Base-by-base conservation (phyloP, 2,797 vertebrate genomes). In the Pagetopsis macropterus region DNA sequence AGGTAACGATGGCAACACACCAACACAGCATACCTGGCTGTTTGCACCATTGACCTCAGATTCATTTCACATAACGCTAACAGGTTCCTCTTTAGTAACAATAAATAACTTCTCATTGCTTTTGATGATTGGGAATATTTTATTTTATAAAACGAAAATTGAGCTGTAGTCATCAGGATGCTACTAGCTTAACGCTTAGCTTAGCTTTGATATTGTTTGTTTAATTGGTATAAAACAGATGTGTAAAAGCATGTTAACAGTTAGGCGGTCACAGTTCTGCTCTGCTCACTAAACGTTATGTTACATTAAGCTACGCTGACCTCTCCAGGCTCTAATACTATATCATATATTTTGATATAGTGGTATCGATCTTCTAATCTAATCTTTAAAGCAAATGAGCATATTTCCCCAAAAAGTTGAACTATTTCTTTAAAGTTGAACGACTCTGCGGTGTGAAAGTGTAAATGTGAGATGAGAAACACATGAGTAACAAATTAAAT, bases 71-170 rank as follows among this genome's bases (percentile, higher is more conserved):
- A 60, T 3, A 3, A 31, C 15, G 49, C 61, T 8, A 21, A 16
- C 31, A 23, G 19, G 9, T 60, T 81, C 50, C 54, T 58, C 10
- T 5, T 0, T 23, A 51, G 49, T 33, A 40, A 59, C 44, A 37
- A 57, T 54, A 69, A 78, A 40, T 50, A 55, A 57, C n/a, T 65
- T 33, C 14, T 62, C 17, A 43, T 40, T 23, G 21, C 14, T 54
- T 65, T 14, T 65, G 4, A 60, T 73, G 45, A 10, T 43, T 68
- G 0, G 5, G 9, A 43, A 54, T 31, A 2, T 0, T 14, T 41
- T 16, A 21, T 41, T 50, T 37, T 37, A 7, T 37, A 7, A 6
- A 9, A 37, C 33, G 33, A 37, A 37, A 37, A 37, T 37, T 1
- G 7, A 37, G 8, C 33, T 7, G 8, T 6, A 37, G 33, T 37